These are phyloP conservation scores for Squalus acanthias DNA, from an alignment of 2,797 vertebrate species.

Conservation along the genomic window DNA sequence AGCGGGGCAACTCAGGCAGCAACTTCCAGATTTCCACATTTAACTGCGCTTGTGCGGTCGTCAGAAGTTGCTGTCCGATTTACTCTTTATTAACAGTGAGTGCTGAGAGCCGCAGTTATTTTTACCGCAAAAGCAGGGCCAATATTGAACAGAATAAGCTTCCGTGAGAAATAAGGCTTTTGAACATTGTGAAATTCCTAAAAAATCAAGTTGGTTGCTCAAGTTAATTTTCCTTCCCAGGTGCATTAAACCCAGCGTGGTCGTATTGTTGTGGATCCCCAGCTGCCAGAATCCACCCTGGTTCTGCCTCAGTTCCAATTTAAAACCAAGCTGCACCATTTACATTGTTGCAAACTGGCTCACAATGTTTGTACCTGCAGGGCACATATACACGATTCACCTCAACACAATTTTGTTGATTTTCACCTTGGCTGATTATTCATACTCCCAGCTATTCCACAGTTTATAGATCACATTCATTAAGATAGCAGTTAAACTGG, in stretches of 20 bases:
- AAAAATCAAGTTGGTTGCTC: background rate
- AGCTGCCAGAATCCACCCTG: background rate
- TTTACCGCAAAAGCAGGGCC: background rate
- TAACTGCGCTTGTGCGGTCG: no score
- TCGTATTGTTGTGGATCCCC: background rate
- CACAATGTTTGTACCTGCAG: background rate
- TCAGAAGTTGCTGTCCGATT: no score
- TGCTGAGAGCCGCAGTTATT: no score
- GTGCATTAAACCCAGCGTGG: background rate
- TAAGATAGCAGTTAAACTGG: background rate
- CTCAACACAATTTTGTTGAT: background rate
- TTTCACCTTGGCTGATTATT: background rate
- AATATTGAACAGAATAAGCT: background rate
- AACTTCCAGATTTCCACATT: no score
- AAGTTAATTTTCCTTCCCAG: background rate
- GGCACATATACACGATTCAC: background rate
- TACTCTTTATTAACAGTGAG: no score
- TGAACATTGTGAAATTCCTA: background rate
- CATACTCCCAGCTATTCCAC: background rate
- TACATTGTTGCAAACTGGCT: background rate
- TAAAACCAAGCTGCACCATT: background rate
- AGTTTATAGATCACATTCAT: background rate
- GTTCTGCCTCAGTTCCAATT: background rate
- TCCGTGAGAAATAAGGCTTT: no score
- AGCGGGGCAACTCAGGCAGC: no score